Base-by-base conservation (phyloP, 2,888 invertebrate genomes). In the Peribatodes rhomboidaria region DNA sequence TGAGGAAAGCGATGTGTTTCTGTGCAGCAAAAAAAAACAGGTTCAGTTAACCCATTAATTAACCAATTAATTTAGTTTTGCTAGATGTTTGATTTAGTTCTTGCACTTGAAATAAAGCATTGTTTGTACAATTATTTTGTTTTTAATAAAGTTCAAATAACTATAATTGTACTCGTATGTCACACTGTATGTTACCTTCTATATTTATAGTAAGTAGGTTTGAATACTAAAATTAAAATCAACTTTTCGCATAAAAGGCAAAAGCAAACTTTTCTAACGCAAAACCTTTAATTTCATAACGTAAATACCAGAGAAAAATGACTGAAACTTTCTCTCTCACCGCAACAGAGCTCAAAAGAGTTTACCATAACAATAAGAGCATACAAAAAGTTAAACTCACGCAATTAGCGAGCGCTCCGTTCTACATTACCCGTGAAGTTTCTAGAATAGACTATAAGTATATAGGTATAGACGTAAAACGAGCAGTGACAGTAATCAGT, bases 401-500 rank as follows among this genome's bases (percentile, higher is more conserved):
- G 78, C 83, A 85, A 87, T 89, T 86, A 86, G 76, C 73, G 75
- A 77, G 80, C 80, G 81, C 74, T 88, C 80, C 84, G 83, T 83
- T 82, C 78, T 77, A 81, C 79, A 84, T 84, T 85, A 80, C 75
- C 79, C 83, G 80, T 84, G 77, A 80, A 81, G 80, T 78, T 85
- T 83, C 81, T 80, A 79, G 76, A 69, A 77, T 78, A 80, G 78
- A 72, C 55, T 56, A 52, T 65, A 71, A 27, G 27, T 27, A 27
- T 6, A 27, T 27, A 4, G 3, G 27, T 67, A 73, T 76, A 75
- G 56, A 65, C 49, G 46, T 52, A 78, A 86, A 83, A 81, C 72
- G 77, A 84, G 86, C 84, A 88, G 85, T 81, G 80, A 77, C 81
- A 79, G 84, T 87, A 84, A 88, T 88, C 85, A 84, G 77, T 86